Conservation (phyloP, 1,140 invertebrate genomes). For the Panagrolaimus sp. region DNA sequence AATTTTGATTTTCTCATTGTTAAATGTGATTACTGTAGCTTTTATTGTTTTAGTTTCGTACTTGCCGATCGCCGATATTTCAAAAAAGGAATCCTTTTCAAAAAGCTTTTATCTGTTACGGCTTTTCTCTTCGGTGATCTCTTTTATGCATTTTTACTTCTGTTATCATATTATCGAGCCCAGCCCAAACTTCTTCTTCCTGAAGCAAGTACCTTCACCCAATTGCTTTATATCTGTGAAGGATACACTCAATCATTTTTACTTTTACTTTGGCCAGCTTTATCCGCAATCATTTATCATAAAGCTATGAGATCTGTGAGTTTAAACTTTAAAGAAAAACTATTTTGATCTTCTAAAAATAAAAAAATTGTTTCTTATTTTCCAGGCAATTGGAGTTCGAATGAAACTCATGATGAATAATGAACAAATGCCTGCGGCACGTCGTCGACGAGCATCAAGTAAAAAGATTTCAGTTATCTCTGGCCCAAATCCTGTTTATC, state of each 20-base stretch:
- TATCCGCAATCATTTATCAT: not conserved
- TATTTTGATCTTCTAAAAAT: no score
- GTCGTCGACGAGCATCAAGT: not conserved
- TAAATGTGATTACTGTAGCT: no score
- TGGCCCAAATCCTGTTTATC: not conserved
- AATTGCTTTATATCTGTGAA: not conserved
- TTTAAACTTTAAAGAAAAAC: no score
- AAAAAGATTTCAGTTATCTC: slow-evolving; percentile 10
- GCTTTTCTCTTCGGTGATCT: not conserved
- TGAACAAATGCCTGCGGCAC: not conserved
- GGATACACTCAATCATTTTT: slow-evolving; percentile 1
- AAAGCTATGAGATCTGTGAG: not conserved
- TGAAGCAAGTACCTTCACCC: not conserved
- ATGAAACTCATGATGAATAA: not conserved
- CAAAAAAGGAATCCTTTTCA: not conserved
- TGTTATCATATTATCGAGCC: not conserved
- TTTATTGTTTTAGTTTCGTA: not conserved
- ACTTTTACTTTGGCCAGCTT: slow-evolving; percentile 7
- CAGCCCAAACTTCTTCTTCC: not conserved
- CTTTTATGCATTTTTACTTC: not conserved
- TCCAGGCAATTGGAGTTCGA: not conserved
- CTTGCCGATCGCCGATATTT: not conserved
- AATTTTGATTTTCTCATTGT: no score
- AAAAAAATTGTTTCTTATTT: no score
- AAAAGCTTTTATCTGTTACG: not conserved